Base-by-base conservation (phyloP, 2,888 invertebrate species). In the Heliconius ismenius region DNA sequence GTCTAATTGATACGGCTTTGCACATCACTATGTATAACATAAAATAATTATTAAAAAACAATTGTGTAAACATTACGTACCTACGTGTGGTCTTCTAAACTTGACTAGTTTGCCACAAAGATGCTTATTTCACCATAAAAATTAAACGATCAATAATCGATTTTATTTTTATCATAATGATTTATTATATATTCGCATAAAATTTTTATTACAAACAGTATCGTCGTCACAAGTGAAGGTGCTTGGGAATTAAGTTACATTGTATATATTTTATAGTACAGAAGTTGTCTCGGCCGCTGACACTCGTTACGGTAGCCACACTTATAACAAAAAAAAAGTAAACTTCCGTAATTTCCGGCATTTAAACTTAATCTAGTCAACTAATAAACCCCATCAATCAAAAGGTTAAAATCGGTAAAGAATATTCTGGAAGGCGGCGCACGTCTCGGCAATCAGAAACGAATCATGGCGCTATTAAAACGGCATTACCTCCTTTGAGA, bases 381-480 rank as follows among this genome's bases (percentile, higher is more conserved):
- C 76, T 76, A 76, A 78, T 74, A 78, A 74, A 65, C 32, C 62
- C 73, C 88, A 89, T 89, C 85, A 87, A 89, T 90, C 90, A 89
- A 86, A 86, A 82, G 83, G 79, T 78, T 83, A 83, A 82, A 80
- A 82, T 82, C 82, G 79, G 82, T 83, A 83, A 82, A 83, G 83
- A 74, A 68, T 60, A 62, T 63, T 75, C 73, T 64, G 54, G 68
- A 68, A 75, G 73, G 83, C 86, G 86, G 83, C 86, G 85, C 87
- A 85, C 86, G 83, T 83, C 83, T 85, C 85, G 85, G 90, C 88
- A 90, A 91, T 92, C 89, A 91, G 89, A 90, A 91, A 88, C 87
- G 89, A 91, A 92, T 91, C 91, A 89, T 86, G 87, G 85, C 81
- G 86, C 90, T 90, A 92, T 92, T 92, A 92, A 91, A 91, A 88